These are phyloP conservation scores for Aspidiotus destructor DNA, from an alignment of 2,888 invertebrate species.

Conservation along the genomic window DNA sequence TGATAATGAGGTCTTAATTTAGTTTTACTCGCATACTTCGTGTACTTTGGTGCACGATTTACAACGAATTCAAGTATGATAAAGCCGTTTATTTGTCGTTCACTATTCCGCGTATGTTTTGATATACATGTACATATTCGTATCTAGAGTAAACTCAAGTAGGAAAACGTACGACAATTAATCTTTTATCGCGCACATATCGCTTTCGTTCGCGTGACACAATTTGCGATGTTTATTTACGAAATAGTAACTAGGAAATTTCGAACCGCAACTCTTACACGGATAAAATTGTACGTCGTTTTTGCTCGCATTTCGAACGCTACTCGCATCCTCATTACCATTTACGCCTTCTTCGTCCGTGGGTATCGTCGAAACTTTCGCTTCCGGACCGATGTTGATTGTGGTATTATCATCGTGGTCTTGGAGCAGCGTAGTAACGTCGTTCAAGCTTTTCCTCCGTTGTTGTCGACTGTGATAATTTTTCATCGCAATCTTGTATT, in stretches of 20 bases:
- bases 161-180: too few species aligned
- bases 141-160: too few species aligned
- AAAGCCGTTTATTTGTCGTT: too few species aligned
- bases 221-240: slow-evolving; percentile 82
- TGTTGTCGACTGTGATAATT: slow-evolving; percentile 80
- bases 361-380: slow-evolving; percentile 42
- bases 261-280: slow-evolving; percentile 83
- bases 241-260: slow-evolving; percentile 88
- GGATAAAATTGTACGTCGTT: slow-evolving; percentile 79
- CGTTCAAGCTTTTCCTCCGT: background rate
- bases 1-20: too few species aligned
- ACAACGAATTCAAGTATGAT: too few species aligned
- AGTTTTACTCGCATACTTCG: too few species aligned
- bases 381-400: background rate
- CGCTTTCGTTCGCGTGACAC: slow-evolving; percentile 49
- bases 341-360: slow-evolving; percentile 35
- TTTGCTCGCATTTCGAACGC: too few species aligned
- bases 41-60: too few species aligned
- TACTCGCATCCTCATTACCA: too few species aligned
- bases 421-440: background rate
- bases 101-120: too few species aligned
- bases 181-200: too few species aligned
- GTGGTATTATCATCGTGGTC: background rate
- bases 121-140: too few species aligned
- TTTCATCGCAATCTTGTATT: slow-evolving; percentile 69